Base-by-base conservation (phyloP, 2,888 invertebrate genomes). In the Drosophila sordidula region DNA sequence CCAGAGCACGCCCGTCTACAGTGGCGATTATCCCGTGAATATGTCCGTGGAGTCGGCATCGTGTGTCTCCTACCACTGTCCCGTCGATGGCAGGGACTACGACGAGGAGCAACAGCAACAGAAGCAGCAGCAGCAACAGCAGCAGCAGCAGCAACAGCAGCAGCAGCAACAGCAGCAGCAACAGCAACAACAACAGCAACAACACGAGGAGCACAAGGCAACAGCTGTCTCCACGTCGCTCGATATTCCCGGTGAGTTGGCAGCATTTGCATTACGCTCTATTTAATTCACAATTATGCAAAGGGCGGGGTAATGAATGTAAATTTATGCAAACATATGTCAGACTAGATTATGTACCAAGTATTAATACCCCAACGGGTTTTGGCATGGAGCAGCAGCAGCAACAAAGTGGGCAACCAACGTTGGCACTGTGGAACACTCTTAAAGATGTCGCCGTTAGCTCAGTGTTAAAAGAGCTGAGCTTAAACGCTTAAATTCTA, bases 301-400 rank as follows among this genome's bases (percentile, higher is more conserved):
- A 32, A 42, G 54, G 49, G 22, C 6, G 62, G 58, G 47, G 32
- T 9, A 52, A 32, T 22, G 47, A 39, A 58, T 65, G 55, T 52
- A 68, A 85, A 87, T 82, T 85, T 85, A 87, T 85, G 87, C 84
- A 85, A 83, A 80, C 87, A 85, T 87, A 87, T 87, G 84, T 85
- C 87, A 74, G 68, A 57, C 63, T 63, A 68, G 83, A 85, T 87
- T 86, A 86, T 85, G 70, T 78, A 80, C 76, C 72, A 73, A 76
- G 78, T 66, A 79, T 71, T 68, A 64, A 68, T 63, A 64, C 62
- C 47, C 49, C 38, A 34, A 4, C 12, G 34, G 34, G 34, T 34
- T 34, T 12, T 4, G 34, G 34, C 34, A 3, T 11, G 12, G 4
- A 44, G 36, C 25, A 44, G 42, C 41, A 25, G 52, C 50, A 57